A percentile compares a stretch with the other conserved stretches of the same genome.
Evolutionary conservation across 2,888 invertebrate species (phyloP).

Genomic region (Ecliptopera silaceata): DNA sequence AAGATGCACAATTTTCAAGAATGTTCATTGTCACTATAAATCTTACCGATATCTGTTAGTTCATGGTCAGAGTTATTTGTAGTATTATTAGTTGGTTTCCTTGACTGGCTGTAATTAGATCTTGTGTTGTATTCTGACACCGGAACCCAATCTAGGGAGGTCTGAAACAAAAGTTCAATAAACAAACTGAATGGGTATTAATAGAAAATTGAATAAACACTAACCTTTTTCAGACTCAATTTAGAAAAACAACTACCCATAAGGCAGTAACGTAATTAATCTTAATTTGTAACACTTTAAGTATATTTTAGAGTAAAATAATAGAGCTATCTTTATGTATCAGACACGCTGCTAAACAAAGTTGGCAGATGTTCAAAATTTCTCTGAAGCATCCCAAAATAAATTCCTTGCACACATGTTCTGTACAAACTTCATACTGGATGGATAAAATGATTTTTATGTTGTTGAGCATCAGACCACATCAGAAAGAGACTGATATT

Average conservation of each 20-base stretch:
- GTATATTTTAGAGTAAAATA: constrained; percentile 16
- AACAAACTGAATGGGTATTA: constrained; percentile 11
- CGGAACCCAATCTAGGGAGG: constrained; percentile 80
- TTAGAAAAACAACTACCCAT: constrained; percentile 81
- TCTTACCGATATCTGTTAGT: constrained; percentile 75
- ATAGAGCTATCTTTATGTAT: constrained; percentile 15
- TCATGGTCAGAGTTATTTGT: constrained; percentile 74
- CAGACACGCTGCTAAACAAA: constrained; percentile 35
- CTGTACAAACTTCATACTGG: constrained; percentile 59
- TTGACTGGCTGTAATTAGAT: constrained; percentile 73
- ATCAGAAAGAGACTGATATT: constrained; percentile 7
- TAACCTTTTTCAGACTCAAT: constrained; percentile 73
- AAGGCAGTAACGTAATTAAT: constrained; percentile 40
- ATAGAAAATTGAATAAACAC: constrained; percentile 31
- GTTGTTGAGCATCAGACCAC: constrained; percentile 8
- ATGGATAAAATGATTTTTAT: constrained; percentile 5
- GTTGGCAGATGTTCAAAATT: constrained; percentile 71
- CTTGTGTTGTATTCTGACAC: constrained; percentile 79
- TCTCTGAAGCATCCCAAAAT: constrained; percentile 68
- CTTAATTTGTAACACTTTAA: constrained; percentile 13
- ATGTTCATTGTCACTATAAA: neutral
- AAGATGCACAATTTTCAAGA: too few species aligned
- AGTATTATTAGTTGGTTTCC: constrained; percentile 75
- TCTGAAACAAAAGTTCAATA: constrained; percentile 57
- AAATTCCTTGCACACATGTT: constrained; percentile 56